Conservation (phyloP, 2,888 invertebrate genomes). For the Drosophila rubida region DNA sequence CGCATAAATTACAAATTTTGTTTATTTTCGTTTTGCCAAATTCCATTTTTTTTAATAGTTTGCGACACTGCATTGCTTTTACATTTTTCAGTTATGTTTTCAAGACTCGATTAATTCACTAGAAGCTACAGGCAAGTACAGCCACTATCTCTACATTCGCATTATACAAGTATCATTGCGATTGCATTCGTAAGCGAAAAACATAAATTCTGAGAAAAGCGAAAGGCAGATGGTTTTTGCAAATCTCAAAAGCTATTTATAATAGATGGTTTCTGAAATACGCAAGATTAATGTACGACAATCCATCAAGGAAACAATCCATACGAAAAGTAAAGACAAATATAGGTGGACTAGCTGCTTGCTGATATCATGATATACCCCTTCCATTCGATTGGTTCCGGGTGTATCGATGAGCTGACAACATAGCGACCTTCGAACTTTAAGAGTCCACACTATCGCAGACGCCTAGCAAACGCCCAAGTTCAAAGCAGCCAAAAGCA, state of each 20-base stretch:
- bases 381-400: background rate
- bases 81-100: background rate
- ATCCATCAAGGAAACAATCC: background rate
- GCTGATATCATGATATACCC: conserved; percentile 13
- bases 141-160: background rate
- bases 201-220: background rate
- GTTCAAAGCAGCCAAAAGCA: conserved; percentile 11
- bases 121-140: background rate
- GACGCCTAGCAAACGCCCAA: conserved; percentile 1
- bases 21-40: background rate
- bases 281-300: background rate
- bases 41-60: background rate
- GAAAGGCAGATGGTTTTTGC: background rate
- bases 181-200: conserved; percentile 1
- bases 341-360: background rate
- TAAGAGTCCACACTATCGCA: conserved; percentile 9
- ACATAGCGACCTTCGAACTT: conserved; percentile 18
- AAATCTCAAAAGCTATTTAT: conserved; percentile 1
- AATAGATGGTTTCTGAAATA: background rate
- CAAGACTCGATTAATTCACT: background rate
- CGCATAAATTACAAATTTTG: conserved; percentile 4
- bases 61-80: background rate
- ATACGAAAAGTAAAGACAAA: background rate
- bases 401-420: conserved; percentile 6
- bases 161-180: background rate